Evolutionary conservation across 2,113 vertebrate species (phyloP), one percentile per base, ranked within the genome.

Genomic region (Ammodytes dubius): DNA sequence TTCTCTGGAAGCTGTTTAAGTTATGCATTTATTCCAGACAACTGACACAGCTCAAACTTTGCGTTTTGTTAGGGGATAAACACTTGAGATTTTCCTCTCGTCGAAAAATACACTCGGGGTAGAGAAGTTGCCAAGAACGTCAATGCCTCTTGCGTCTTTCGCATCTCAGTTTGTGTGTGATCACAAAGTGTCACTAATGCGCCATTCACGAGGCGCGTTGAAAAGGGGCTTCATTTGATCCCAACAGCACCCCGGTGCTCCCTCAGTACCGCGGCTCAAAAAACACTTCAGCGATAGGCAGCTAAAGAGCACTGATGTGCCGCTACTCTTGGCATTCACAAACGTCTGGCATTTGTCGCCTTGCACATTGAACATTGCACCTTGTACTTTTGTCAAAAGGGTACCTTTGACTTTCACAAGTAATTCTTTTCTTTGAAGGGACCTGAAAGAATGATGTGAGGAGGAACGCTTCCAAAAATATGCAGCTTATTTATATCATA

Each of bases 181-280:
- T 94, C 90, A 85, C 75, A 86, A 81, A 72, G 76, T 80, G 87
- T 86, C 84, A 82, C 79, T 85, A 87, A 84, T 82, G 35, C 8
- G 46, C 53, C 47, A 58, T 78, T 75, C 77, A 73, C 72, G 37
- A 61, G 54, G 68, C 82, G 49, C 42, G 61, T 83, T 85, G 70
- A 82, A 88, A 81, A 57, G 27, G 65, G 53, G 67, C 42, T 66
- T 68, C 53, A 59, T 86, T 82, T 88, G 79, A 89, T 92, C 79
- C 83, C 45, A 17, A 10, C 68, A 71, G 87, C 69, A 17, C 60
- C n/a, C 2, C 6, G 10, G 71, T 60, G 85, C 85, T 81, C 73
- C 82, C 73, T 75, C 71, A 71, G 77, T 46, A 73, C 66, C 46
- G 27, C 27, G 0, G 37, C 64, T 57, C 46, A 56, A 63, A 86